A percentile compares a stretch with the other conserved stretches of the same genome.
Evolutionary conservation across 2,888 invertebrate species (phyloP).

Genomic region (Fragum sueziense): DNA sequence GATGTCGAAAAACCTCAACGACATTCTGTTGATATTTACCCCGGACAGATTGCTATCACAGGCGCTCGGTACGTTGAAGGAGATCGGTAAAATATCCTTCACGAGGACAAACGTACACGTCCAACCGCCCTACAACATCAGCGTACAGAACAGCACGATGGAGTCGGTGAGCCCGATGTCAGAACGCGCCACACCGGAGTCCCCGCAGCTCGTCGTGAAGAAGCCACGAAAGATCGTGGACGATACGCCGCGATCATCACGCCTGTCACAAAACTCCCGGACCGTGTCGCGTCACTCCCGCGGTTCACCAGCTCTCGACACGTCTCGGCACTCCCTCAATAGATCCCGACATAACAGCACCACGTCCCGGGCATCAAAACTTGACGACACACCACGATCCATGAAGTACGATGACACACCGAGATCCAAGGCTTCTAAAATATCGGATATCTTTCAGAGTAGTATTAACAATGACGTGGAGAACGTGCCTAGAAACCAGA

Average conservation of each 20-base stretch:
- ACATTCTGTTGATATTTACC: conserved; percentile 61
- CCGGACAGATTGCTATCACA: conserved; percentile 56
- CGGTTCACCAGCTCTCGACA: conserved; percentile 34
- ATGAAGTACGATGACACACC: conserved; percentile 19
- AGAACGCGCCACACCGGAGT: conserved; percentile 40
- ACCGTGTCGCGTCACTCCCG: conserved; percentile 41
- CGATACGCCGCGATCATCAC: conserved; percentile 57
- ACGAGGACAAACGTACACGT: conserved; percentile 61
- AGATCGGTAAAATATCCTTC: conserved; percentile 58
- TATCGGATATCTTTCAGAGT: conserved; percentile 49
- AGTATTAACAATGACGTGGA: conserved; percentile 33
- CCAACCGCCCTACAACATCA: conserved; percentile 61
- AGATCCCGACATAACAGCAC: conserved; percentile 5
- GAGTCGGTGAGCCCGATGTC: conserved; percentile 47
- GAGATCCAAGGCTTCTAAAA: conserved; percentile 37
- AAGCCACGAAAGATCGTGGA: conserved; percentile 31
- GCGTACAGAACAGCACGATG: conserved; percentile 28
- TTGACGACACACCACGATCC: neutral
- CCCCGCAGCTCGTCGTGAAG: conserved; percentile 14
- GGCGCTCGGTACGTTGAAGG: conserved; percentile 52
- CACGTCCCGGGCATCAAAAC: conserved; percentile 20
- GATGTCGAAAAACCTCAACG: conserved; percentile 53
- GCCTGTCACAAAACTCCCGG: conserved; percentile 46
- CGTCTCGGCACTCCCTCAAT: conserved; percentile 10
- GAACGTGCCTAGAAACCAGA: conserved; percentile 1